Evolutionary conservation across 2,888 invertebrate species (phyloP), one percentile per base, ranked within the genome.

Genomic region (Plusia festucae): DNA sequence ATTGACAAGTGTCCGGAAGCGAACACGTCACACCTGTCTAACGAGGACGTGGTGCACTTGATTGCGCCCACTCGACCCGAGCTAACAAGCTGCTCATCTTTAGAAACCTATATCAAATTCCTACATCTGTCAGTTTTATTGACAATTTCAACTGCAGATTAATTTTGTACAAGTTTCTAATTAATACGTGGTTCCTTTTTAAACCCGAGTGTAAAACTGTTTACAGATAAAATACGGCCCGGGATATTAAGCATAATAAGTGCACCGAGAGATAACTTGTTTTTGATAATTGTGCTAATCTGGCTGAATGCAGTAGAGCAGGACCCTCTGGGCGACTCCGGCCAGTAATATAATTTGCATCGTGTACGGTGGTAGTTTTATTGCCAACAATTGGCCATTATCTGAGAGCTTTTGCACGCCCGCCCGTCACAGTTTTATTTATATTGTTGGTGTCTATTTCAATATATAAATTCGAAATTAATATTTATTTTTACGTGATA

Each of bases 1-100:
- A 93, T 93, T 93, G 92, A 93, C 92, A 90, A 91, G 88, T 85
- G 85, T 85, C 88, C 86, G 86, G 88, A 85, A 88, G 82, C 82
- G 78, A 85, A 81, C 82, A 74, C 78, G 79, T 87, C 84, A 86
- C 86, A 86, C 85, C 83, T 81, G 79, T 75, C 79, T 90, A 89
- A 89, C 90, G 82, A 88, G 87, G 77, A 72, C 78, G 71, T 70
- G 53, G 55, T 75, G 53, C 70, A 77, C 67, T 66, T 79, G 71
- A 81, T 69, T 79, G 73, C 73, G 75, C 78, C 68, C 72, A 70
- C 68, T 69, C 60, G 60, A 59, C 65, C 52, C 61, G 15, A 34
- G 46, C 66, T 74, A 74, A 73, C 75, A 59, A 76, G 72, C 69
- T 76, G 40, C 61, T 74, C 77, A 78, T 77, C 72, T 69, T 75